Percentiles rank a stretch among this genome's conserved stretches.
These are phyloP conservation scores for Boloria euphrosyne DNA, from an alignment of 2,888 invertebrate genomes.

Conservation along the genomic window DNA sequence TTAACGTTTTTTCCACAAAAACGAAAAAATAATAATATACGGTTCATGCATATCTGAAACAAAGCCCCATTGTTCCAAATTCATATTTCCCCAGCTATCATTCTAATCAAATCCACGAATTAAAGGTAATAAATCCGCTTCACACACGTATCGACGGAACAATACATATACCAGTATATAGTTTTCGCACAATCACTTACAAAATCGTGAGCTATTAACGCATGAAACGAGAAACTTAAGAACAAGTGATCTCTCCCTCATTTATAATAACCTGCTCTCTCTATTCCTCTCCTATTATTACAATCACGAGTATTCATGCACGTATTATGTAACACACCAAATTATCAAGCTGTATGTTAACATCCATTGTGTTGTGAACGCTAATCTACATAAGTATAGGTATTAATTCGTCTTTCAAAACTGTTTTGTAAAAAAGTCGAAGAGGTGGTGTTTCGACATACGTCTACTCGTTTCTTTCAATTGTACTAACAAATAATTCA, in stretches of 20 bases:
- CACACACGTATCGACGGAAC: constrained; percentile 55
- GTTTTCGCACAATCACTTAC: constrained; percentile 62
- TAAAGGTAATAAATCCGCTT: constrained; percentile 65
- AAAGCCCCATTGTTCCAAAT: constrained; percentile 41
- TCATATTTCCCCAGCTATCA: constrained; percentile 45
- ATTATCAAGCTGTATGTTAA: constrained; percentile 74
- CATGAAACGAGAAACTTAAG: constrained; percentile 46
- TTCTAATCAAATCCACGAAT: constrained; percentile 59
- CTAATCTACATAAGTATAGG: constrained; percentile 81
- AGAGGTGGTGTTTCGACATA: constrained; percentile 67
- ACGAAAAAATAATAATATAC: constrained; percentile 23
- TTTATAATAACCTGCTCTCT: constrained; percentile 71
- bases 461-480: constrained; percentile 24
- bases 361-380: constrained; percentile 71
- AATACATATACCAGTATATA: constrained; percentile 53
- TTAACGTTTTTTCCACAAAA: not conserved
- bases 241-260: constrained; percentile 69
- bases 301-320: constrained; percentile 68
- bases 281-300: constrained; percentile 65
- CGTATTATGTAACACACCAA: constrained; percentile 71
- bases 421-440: constrained; percentile 69
- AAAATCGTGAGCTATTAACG: constrained; percentile 75
- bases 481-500: constrained; percentile 49
- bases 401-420: constrained; percentile 80
- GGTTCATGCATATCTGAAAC: constrained; percentile 27